Evolutionary conservation across 2,888 invertebrate species (phyloP), one percentile per base, ranked within the genome.

Genomic region (Linnaemya tessellans): DNA sequence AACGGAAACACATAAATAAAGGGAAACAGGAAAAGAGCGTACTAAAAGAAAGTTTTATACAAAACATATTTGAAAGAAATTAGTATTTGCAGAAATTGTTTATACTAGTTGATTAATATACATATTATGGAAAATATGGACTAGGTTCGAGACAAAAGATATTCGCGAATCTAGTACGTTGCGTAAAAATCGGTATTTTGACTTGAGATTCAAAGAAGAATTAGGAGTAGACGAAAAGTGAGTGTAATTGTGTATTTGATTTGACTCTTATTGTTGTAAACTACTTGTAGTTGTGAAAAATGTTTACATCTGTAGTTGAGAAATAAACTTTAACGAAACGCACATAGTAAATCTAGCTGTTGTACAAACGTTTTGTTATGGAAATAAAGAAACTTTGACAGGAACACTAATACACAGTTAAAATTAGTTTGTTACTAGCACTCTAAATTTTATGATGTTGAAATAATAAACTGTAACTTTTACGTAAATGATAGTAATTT

Each of bases 131-230:
- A 86, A 82, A 83, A 86, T 84, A 86, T 88, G 86, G 88, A 87
- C 86, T 87, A 87, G 80, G 84, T 84, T 75, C 88, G 88, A 88
- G 88, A 88, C 88, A 88, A 88, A 88, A 88, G 88, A 87, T 88
- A 87, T 86, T 87, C 88, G 87, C 88, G 82, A 88, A 88, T 88
- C 88, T 82, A 87, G 86, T 74, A 86, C 88, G 88, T 87, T 88
- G 88, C 88, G 88, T 83, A 73, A 56, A 54, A 75, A 51, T 73
- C 35, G 35, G 18, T 65, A 74, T 46, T 56, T 9, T 5, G 51
- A 20, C 77, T 20, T 60, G 41, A 67, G 46, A 67, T 46, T 18
- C 49, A 56, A 15, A 73, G 38, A 30, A 65, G 22, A 65, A 74
- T 30, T 30, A 30, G 30, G 5, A 67, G 41, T 41, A 67, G 54